Evolutionary conservation across 2,888 invertebrate genomes (phyloP).

Genomic region (Nemoura dubitans): DNA sequence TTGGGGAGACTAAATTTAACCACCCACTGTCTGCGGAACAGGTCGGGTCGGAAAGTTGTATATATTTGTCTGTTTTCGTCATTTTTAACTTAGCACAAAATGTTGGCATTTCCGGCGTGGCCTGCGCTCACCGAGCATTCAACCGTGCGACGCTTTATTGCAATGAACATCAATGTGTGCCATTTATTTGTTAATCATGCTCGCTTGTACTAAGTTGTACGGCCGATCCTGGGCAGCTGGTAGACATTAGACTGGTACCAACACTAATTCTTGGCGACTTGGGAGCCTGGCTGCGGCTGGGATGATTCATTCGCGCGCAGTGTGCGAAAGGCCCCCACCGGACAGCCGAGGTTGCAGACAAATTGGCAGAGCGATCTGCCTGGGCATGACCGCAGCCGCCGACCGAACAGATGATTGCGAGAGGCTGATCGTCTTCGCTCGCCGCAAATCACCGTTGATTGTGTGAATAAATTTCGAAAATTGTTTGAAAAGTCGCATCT

Average conservation of each 20-base stretch:
- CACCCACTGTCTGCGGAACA: not conserved
- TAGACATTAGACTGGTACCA: not conserved
- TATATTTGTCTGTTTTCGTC: not conserved
- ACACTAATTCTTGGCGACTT: not conserved
- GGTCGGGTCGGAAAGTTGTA: not conserved
- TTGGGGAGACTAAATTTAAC: too few relatives aligned
- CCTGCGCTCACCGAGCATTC: not conserved
- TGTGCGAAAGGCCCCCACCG: not conserved
- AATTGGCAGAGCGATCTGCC: not conserved
- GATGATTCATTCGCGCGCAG: not conserved
- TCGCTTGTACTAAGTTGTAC: too few relatives aligned
- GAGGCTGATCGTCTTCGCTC: not conserved
- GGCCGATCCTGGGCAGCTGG: slow-evolving; percentile 17
- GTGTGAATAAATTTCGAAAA: not conserved
- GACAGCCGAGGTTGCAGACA: not conserved
- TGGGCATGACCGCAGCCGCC: too few relatives aligned
- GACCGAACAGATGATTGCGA: too few relatives aligned
- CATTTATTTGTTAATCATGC: slow-evolving; percentile 20
- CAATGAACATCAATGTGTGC: slow-evolving; percentile 23
- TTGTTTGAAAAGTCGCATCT: slow-evolving; percentile 5
- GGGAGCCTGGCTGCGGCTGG: not conserved
- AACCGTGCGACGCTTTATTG: slow-evolving; percentile 23
- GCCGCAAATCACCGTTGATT: not conserved
- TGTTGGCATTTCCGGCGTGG: slow-evolving; percentile 13
- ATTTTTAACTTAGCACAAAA: not conserved